Evolutionary conservation across 2,113 vertebrate species (phyloP).

Genomic region (Pholis gunnellus): DNA sequence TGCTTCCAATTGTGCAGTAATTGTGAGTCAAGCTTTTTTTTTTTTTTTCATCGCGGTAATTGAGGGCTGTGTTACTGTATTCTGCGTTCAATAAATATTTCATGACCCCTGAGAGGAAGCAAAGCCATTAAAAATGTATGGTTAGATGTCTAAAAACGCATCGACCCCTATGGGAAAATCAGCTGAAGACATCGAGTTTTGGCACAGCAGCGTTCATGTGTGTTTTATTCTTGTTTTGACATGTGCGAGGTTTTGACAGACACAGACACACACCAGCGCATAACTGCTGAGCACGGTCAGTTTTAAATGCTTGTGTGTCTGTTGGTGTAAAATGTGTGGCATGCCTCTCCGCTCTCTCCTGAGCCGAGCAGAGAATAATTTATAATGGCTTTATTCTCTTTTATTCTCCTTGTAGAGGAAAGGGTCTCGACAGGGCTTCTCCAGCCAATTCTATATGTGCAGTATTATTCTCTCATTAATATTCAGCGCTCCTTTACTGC

Average conservation of each 20-base stretch:
- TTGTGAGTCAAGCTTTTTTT: conserved; percentile 56
- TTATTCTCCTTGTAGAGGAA: conserved; percentile 50
- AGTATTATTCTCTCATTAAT: conserved; percentile 75
- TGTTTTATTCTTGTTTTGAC: conserved; percentile 48
- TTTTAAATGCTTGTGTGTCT: conserved; percentile 14
- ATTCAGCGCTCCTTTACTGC: conserved; percentile 72
- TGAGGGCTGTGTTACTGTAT: conserved; percentile 87
- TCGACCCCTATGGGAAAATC: conserved; percentile 50
- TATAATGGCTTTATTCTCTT: conserved; percentile 55
- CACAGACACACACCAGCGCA: background rate
- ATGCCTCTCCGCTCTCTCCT: conserved; percentile 19
- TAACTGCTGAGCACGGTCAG: conserved; percentile 33
- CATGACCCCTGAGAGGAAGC: conserved; percentile 66
- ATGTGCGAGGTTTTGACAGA: conserved; percentile 25
- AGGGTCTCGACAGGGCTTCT: conserved; percentile 67
- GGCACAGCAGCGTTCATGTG: background rate
- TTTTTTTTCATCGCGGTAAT: conserved; percentile 51
- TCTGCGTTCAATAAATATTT: conserved; percentile 68
- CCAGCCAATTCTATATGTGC: conserved; percentile 62
- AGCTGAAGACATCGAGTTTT: conserved; percentile 38
- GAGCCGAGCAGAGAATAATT: conserved; percentile 62
- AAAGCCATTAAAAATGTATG: conserved; percentile 73
- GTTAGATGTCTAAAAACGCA: conserved; percentile 64
- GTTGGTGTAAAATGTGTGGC: conserved; percentile 21
- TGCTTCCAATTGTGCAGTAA: conserved; percentile 35